Base-by-base conservation (phyloP, 1,140 invertebrate species). In the Drosophila lowei region DNA sequence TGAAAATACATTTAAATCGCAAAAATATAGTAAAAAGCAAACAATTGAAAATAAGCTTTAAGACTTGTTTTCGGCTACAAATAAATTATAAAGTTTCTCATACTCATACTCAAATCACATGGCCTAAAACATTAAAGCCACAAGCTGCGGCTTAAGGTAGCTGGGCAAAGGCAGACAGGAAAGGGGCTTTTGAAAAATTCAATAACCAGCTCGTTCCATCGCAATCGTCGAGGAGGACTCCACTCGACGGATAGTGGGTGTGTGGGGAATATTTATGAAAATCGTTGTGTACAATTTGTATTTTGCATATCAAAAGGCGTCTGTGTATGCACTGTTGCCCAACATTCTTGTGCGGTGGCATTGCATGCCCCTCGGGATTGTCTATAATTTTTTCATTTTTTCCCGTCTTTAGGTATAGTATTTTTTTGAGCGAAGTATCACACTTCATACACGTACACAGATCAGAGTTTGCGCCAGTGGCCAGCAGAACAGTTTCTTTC, bases 261-360 rank as follows among this genome's bases (percentile, higher is more conserved):
- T 77, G 60, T 80, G 77, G 67, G 62, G 77, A 73, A 86, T 81
- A 88, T 83, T 86, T 86, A 78, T 86, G 88, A 81, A 86, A 86
- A 86, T 88, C 59, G 83, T 57, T 78, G 78, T 72, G 67, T 71
- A 68, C 71, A 81, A 88, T 86, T 86, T 88, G 88, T 76, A 57
- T 80, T 88, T 88, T 79, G 75, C 83, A 86, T 88, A 86, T 86
- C 78, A 86, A 86, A 81, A 78, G 83, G 59, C 65, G 68, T 81
- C 65, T 76, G 47, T 41, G 43, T 13, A 21, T 44, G 1, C 16
- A 44, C 38, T 46, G 25, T 72, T 21, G 38, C 49, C 34, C 7
- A 72, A 72, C 68, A 72, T 72, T 63, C 68, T 55, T 74, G 62
- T 55, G 50, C 65, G 63, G 50, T 48, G 9, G 28, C 30, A 30